Base-by-base conservation (phyloP, 2,113 vertebrate genomes). In the Guaruba guarouba region DNA sequence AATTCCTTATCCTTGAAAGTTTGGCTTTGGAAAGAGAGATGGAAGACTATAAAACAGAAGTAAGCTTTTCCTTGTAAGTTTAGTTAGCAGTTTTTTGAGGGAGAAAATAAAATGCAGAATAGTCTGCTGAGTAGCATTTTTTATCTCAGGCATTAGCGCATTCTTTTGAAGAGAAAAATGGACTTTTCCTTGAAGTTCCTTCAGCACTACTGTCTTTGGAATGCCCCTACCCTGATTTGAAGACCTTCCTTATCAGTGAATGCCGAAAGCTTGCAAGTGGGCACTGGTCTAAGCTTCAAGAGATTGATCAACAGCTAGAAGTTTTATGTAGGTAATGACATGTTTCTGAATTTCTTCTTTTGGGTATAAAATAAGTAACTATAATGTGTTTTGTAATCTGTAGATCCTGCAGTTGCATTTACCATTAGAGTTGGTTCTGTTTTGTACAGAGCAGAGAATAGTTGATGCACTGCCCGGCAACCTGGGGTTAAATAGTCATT, bases 171-270 rank as follows among this genome's bases (percentile, higher is more conserved):
- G 98, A 97, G 64, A 93, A 73, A 86, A 83, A 44, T 13, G 79
- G 79, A 12, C 81, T 94, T 69, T 91, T 97, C 48, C 95, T 94
- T 52, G 94, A 95, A 41, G 68, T 98, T 82, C 99, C 99, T 23
- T 29, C 86, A 4, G 98, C 98, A 77, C 93, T 99, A 63, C 95
- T 98, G 93, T 91, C 96, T 63, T 96, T 98, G 84, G 98, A 98
- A 17, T 99, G 98, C 69, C 99, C 98, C 2, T 98, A 98, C 79
- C 98, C 98, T n/a, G 98, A 98, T 67, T 57, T 99, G 93, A 98
- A 98, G 97, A 93, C 94, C 35, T 96, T 98, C 6, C 41, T 99
- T 87, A 83, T 99, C 61, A 74, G 93, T 16, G 98, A 98, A 91
- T 99, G 99, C 96, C 96, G 31, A 59, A 96, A 97, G 44, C 97